phyloP scores from a whole-genome alignment of 2,888 invertebrate species.

The Noctua comes region DNA sequence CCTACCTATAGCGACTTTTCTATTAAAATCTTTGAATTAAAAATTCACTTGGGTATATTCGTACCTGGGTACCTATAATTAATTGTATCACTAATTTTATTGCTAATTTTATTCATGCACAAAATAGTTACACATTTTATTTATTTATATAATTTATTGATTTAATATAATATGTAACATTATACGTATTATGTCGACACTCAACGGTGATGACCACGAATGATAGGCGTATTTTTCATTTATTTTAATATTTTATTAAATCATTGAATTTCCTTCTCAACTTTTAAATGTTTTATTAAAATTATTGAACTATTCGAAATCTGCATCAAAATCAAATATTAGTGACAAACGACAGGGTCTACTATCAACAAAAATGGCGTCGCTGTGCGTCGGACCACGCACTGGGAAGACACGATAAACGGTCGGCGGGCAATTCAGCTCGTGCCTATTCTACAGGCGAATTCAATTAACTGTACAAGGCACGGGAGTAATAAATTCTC shows the following conservation, averaged over 20 bases:
- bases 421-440: constrained; percentile 84
- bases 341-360: constrained; percentile 66
- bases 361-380: constrained; percentile 78
- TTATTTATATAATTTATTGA: constrained; percentile 11
- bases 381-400: constrained; percentile 74
- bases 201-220: constrained; percentile 1
- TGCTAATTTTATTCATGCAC: constrained; percentile 4
- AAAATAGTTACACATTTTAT: constrained; percentile 9
- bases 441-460: constrained; percentile 89
- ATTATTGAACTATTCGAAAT: constrained; percentile 17
- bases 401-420: constrained; percentile 86
- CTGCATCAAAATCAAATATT: constrained; percentile 60
- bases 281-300: constrained; percentile 3
- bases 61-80: neutral
- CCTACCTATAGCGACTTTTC: neutral
- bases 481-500: constrained; percentile 90
- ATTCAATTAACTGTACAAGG: constrained; percentile 90
- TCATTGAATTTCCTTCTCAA: neutral
- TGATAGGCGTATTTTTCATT: constrained; percentile 2
- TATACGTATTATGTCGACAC: constrained; percentile 16
- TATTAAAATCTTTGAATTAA: neutral
- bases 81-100: constrained; percentile 9
- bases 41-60: neutral
- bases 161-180: constrained; percentile 13
- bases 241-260: neutral